Percentiles rank a stretch among this genome's conserved stretches.
Evolutionary conservation across 2,888 invertebrate genomes (phyloP).

Genomic region (Caenorhabditis panamensis): DNA sequence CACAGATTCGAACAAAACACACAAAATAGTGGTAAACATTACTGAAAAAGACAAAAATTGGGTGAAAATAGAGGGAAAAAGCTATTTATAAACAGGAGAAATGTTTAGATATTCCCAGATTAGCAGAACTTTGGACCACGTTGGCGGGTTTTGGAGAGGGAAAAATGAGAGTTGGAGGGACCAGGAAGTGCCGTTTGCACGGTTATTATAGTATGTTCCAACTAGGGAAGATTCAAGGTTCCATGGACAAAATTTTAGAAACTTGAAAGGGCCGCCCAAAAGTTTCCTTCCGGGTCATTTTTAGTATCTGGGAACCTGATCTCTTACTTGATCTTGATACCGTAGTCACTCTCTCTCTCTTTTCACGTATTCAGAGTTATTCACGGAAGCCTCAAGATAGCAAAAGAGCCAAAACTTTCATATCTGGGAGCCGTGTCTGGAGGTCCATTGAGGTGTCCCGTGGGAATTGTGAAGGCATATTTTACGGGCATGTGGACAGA

Average conservation of each 20-base stretch:
- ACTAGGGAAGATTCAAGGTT: no score
- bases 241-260: no score
- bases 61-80: background rate
- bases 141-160: slow-evolving; percentile 1
- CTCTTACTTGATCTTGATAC: background rate
- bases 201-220: background rate
- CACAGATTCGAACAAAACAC: background rate
- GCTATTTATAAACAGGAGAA: slow-evolving; percentile 12
- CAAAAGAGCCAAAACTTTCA: slow-evolving; percentile 8
- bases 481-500: slow-evolving; percentile 4
- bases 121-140: slow-evolving; percentile 45
- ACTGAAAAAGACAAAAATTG: background rate
- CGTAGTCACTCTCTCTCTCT: background rate
- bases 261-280: no score
- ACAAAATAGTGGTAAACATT: background rate
- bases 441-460: slow-evolving; percentile 45
- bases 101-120: slow-evolving; percentile 45
- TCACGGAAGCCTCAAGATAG: background rate
- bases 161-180: slow-evolving; percentile 1
- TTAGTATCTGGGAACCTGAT: background rate
- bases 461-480: slow-evolving; percentile 24
- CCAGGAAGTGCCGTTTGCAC: background rate
- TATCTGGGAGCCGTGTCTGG: slow-evolving; percentile 16
- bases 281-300: background rate
- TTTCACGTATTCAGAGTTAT: slow-evolving; percentile 1